phyloP scores from a whole-genome alignment of 2,888 invertebrate genomes.

The Leptura quadrifasciata region DNA sequence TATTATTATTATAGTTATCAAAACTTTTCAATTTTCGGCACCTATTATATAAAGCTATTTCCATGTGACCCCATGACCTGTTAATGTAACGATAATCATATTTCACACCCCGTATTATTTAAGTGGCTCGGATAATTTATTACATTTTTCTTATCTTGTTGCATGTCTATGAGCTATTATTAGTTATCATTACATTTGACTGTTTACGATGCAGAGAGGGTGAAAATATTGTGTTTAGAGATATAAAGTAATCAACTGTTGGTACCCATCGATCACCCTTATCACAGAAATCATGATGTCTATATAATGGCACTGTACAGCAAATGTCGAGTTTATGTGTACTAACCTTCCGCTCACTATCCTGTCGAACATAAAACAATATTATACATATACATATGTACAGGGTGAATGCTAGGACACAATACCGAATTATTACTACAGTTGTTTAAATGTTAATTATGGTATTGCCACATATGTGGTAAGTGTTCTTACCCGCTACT shows the following conservation, averaged over 20 bases:
- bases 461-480: too few relatives aligned
- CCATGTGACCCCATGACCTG: too few relatives aligned
- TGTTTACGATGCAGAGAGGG: conserved; percentile 33
- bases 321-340: conserved; percentile 46
- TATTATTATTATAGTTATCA: too few relatives aligned
- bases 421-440: too few relatives aligned
- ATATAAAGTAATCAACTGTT: conserved; percentile 58
- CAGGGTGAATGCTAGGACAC: conserved; percentile 11
- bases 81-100: too few relatives aligned
- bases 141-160: conserved; percentile 33
- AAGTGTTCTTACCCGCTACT: too few relatives aligned
- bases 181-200: conserved; percentile 32
- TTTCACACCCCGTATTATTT: too few relatives aligned
- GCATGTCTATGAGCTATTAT: conserved; percentile 38
- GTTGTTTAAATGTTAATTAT: too few relatives aligned
- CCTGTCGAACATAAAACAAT: conserved; percentile 39
- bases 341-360: conserved; percentile 31
- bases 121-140: conserved; percentile 29
- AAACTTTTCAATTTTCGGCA: too few relatives aligned
- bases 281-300: conserved; percentile 61
- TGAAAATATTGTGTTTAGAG: conserved; percentile 44
- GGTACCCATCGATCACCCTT: conserved; percentile 62
- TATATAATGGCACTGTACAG: conserved; percentile 56
- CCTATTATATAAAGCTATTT: too few relatives aligned
- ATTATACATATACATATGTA: conserved; percentile 32